Conservation (phyloP, 2,113 vertebrate species). For the Dicentrarchus labrax region DNA sequence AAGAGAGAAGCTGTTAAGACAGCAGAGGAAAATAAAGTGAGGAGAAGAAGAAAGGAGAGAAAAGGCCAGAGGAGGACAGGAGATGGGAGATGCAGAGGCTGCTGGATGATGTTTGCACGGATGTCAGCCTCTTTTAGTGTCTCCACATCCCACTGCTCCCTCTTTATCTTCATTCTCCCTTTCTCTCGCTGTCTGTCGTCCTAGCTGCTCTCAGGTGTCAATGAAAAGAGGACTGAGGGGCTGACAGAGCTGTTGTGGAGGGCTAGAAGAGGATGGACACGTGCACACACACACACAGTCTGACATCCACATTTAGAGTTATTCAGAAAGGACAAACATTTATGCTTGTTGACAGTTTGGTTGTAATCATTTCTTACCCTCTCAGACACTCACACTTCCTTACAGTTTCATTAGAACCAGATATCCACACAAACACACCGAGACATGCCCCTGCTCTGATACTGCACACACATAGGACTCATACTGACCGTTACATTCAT, state of each 20-base stretch:
- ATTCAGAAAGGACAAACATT: conserved; percentile 17
- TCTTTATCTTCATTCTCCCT: conserved; percentile 29
- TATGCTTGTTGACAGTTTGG: conserved; percentile 7
- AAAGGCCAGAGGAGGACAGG: conserved; percentile 4
- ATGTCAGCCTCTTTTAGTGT: conserved; percentile 56
- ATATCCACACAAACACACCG: background rate
- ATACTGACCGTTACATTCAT: background rate
- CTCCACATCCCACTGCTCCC: conserved; percentile 32
- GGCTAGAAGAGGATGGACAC: conserved; percentile 9
- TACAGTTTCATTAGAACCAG: background rate
- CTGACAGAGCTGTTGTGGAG: conserved; percentile 43
- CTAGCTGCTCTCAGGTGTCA: conserved; percentile 53
- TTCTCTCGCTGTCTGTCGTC: conserved; percentile 33
- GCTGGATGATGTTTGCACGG: conserved; percentile 47
- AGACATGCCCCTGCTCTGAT: background rate
- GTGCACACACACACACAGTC: background rate
- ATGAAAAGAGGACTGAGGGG: conserved; percentile 20
- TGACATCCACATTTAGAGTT: conserved; percentile 16
- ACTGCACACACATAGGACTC: background rate
- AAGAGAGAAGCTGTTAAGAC: background rate
- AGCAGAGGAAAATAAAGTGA: background rate
- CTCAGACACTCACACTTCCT: background rate
- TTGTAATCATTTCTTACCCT: conserved; percentile 13
- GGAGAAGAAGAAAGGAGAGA: background rate
- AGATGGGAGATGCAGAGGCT: conserved; percentile 41